These are phyloP conservation scores for Pristionchus entomophagus DNA, from an alignment of 2,888 invertebrate species.

Conservation along the genomic window DNA sequence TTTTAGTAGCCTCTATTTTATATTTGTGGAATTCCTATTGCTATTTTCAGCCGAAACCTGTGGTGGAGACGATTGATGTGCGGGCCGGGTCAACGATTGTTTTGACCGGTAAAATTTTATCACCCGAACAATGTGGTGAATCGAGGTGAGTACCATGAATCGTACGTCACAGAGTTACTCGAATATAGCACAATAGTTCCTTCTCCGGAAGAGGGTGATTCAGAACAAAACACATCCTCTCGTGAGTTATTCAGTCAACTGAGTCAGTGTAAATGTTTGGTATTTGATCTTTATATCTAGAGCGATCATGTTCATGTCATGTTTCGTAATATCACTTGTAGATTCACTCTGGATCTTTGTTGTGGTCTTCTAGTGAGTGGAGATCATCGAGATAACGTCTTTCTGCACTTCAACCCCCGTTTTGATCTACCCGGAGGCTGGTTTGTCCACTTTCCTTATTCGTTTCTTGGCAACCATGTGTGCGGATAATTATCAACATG, in stretches of 20 bases:
- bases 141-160: constrained; percentile 30
- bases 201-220: not conserved
- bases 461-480: not conserved
- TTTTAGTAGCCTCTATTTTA: not conserved
- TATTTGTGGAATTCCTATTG: not conserved
- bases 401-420: constrained; percentile 64
- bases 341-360: constrained; percentile 72
- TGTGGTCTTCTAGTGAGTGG: constrained; percentile 72
- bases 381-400: constrained; percentile 71
- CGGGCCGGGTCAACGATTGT: constrained; percentile 37
- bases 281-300: not conserved
- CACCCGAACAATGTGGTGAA: constrained; percentile 34
- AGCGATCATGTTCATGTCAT: not conserved
- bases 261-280: not conserved
- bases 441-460: constrained; percentile 37
- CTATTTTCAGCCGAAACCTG: constrained; percentile 23
- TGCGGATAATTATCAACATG: not conserved
- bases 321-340: constrained; percentile 21
- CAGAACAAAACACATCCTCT: not conserved
- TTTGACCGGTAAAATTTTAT: constrained; percentile 43
- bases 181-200: not conserved
- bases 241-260: not conserved
- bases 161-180: constrained; percentile 23
- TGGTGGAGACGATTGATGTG: constrained; percentile 33
- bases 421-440: constrained; percentile 52